These are phyloP conservation scores for Cephalopholis sonnerati DNA, from an alignment of 2,113 vertebrate species.

Conservation along the genomic window DNA sequence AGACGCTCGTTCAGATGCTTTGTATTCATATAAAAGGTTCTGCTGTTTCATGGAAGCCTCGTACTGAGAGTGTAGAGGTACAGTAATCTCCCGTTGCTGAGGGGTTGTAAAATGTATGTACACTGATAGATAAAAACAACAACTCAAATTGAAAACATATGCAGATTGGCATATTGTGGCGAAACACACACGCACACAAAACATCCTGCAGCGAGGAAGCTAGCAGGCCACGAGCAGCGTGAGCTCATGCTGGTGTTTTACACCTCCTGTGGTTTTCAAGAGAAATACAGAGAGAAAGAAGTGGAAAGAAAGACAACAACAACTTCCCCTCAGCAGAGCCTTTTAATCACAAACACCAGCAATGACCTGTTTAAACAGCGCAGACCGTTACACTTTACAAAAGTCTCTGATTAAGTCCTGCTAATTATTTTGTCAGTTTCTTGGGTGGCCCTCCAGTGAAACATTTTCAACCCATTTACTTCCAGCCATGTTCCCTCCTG, in stretches of 20 bases:
- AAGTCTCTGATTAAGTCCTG: conserved; percentile 48
- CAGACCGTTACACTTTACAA: conserved; percentile 40
- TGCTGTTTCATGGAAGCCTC: background rate
- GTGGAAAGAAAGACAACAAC: conserved; percentile 28
- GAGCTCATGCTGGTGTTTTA: conserved; percentile 55
- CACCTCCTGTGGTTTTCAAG: conserved; percentile 52
- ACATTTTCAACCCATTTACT: conserved; percentile 40
- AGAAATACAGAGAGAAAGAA: conserved; percentile 36
- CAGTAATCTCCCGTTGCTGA: background rate
- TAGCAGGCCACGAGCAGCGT: conserved; percentile 48
- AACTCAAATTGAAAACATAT: conserved; percentile 34
- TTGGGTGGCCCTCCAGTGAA: conserved; percentile 59
- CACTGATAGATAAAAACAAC: conserved; percentile 26
- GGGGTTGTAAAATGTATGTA: conserved; percentile 11
- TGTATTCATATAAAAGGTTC: background rate
- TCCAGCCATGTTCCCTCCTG: conserved; percentile 12
- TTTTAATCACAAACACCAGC: conserved; percentile 44
- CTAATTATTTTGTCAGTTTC: conserved; percentile 56
- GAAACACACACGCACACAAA: conserved; percentile 19
- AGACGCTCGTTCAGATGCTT: conserved; percentile 7
- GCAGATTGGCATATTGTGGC: conserved; percentile 23
- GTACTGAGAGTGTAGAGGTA: background rate
- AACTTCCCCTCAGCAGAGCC: conserved; percentile 9
- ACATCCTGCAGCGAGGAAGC: conserved; percentile 47
- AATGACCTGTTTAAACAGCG: conserved; percentile 10